Percentiles rank a stretch among this genome's conserved stretches.
phyloP scores from a whole-genome alignment of 2,797 vertebrate species.

The Lutjanus argentimaculatus region DNA sequence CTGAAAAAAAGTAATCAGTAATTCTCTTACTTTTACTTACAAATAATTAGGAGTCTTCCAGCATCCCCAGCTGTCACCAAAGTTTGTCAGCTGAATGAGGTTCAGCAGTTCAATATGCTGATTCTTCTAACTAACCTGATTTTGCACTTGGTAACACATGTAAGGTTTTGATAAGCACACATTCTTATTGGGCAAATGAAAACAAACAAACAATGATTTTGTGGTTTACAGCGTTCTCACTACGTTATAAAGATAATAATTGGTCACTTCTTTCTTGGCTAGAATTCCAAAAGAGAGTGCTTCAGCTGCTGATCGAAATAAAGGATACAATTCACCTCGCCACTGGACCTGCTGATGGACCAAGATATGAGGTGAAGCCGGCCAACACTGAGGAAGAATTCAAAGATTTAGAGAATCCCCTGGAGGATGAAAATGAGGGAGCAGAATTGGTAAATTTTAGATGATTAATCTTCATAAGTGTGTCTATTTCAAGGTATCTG shows the following conservation, averaged over 20 bases:
- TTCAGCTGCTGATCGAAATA: neutral
- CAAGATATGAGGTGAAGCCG: neutral
- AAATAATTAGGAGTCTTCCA: too few species aligned
- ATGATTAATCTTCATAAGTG: too few species aligned
- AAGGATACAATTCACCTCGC: too few species aligned
- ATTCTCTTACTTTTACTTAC: neutral
- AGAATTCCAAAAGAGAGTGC: neutral
- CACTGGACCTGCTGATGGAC: too few species aligned
- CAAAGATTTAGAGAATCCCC: neutral
- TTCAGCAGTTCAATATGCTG: too few species aligned
- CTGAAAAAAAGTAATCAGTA: conserved; percentile 4
- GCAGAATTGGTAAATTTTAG: neutral
- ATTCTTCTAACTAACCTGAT: too few species aligned
- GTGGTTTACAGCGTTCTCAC: neutral
- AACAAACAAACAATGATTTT: conserved; percentile 6
- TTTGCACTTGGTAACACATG: too few species aligned
- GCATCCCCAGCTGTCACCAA: too few species aligned
- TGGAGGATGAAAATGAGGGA: neutral
- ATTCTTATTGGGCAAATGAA: conserved; percentile 1
- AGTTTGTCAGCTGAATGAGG: too few species aligned
- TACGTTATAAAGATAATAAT: neutral
- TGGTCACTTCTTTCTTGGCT: neutral
- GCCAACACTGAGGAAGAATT: neutral
- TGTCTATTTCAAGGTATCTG: too few species aligned
- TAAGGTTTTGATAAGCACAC: too few species aligned